Evolutionary conservation across 2,113 vertebrate genomes (phyloP).

Genomic region (Ageneiosus marmoratus): DNA sequence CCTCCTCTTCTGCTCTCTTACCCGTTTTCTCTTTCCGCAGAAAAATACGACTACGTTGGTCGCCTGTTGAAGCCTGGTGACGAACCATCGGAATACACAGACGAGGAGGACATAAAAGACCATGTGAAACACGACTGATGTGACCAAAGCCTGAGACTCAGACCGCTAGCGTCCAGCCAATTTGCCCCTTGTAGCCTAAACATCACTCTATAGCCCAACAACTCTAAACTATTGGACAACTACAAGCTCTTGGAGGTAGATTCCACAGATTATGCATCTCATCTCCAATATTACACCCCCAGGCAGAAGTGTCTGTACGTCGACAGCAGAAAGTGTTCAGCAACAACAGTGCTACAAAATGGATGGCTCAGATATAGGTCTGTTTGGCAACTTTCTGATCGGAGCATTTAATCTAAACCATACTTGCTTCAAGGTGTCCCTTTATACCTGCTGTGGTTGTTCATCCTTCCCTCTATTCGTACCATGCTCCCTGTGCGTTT

Average conservation of each 20-base stretch:
- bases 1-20: background rate
- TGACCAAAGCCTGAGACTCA: conserved; percentile 90
- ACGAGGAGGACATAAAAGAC: conserved; percentile 98
- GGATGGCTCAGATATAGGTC: conserved; percentile 25
- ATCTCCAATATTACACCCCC: conserved; percentile 7
- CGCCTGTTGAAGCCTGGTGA: conserved; percentile 96
- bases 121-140: conserved; percentile 97
- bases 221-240: conserved; percentile 18
- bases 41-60: conserved; percentile 99
- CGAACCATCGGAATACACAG: conserved; percentile 97
- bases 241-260: background rate
- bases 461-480: conserved; percentile 50
- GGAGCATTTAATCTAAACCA: conserved; percentile 37
- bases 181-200: conserved; percentile 23
- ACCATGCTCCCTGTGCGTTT: background rate
- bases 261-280: conserved; percentile 1
- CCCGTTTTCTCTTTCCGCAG: conserved; percentile 65
- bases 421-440: conserved; percentile 36
- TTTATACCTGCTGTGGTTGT: conserved; percentile 22
- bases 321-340: background rate
- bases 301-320: conserved; percentile 8
- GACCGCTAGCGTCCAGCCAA: conserved; percentile 77
- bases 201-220: conserved; percentile 29
- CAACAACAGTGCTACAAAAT: conserved; percentile 1
- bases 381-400: conserved; percentile 22